These are phyloP conservation scores for Mimumesa dahlbomi DNA, from an alignment of 2,888 invertebrate species.

Conservation along the genomic window DNA sequence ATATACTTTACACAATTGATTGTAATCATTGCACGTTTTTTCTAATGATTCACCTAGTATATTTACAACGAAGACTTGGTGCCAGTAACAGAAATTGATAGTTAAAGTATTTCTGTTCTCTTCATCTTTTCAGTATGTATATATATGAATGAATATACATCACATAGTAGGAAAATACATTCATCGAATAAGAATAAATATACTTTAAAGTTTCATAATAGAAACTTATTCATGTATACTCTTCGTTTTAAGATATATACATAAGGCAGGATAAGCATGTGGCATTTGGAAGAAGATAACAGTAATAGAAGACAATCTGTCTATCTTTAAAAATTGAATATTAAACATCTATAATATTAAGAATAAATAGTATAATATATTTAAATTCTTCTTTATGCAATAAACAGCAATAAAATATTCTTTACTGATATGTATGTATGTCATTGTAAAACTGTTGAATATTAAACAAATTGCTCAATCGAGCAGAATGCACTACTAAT, in stretches of 20 bases:
- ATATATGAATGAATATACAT: too few species aligned
- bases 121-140: conserved; percentile 28
- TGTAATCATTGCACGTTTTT: conserved; percentile 14
- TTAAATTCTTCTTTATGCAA: not conserved
- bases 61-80: conserved; percentile 18
- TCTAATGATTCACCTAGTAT: conserved; percentile 10
- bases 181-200: conserved; percentile 45
- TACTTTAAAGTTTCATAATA: conserved; percentile 24
- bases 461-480: too few species aligned
- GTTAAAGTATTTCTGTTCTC: conserved; percentile 13
- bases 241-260: conserved; percentile 17
- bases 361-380: not conserved
- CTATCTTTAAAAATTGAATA: not conserved
- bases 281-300: conserved; percentile 17
- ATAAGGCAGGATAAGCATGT: conserved; percentile 10
- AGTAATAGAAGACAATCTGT: not conserved
- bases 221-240: conserved; percentile 14
- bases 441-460: too few species aligned
- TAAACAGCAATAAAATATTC: conserved; percentile 8
- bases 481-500: too few species aligned
- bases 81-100: conserved; percentile 25
- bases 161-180: conserved; percentile 40
- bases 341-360: not conserved
- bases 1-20: conserved; percentile 34
- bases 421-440: not conserved